Conservation (phyloP, 2,113 vertebrate genomes). For the Azemiops feae region DNA sequence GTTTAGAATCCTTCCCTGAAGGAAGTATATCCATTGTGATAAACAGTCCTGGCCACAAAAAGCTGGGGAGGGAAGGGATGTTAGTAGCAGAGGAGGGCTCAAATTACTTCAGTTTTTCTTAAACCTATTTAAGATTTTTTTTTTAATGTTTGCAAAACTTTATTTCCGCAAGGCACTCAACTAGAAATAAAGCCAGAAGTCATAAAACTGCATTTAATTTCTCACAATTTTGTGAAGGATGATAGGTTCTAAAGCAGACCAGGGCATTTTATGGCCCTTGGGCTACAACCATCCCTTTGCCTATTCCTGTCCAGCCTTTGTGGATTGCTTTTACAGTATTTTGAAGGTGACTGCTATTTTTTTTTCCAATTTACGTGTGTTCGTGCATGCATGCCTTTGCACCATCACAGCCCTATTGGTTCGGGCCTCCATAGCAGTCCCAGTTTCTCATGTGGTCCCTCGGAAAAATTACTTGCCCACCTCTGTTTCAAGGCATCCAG, state of each 20-base stretch:
- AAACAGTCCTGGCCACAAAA: background rate
- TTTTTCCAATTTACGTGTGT: background rate
- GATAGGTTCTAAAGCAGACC: background rate
- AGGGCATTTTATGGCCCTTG: background rate
- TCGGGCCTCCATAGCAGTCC: background rate
- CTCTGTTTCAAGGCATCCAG: background rate
- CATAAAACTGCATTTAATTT: background rate
- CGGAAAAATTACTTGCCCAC: background rate
- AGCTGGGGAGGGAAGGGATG: background rate
- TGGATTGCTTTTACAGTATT: background rate
- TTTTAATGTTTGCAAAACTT: background rate
- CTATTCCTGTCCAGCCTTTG: background rate
- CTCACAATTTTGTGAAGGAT: background rate
- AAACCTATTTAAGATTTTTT: background rate
- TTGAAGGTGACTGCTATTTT: background rate
- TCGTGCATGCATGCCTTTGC: background rate
- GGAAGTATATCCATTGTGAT: background rate
- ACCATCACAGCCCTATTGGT: background rate
- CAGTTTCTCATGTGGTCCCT: background rate
- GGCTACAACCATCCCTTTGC: background rate
- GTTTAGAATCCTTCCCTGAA: background rate
- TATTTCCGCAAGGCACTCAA: background rate
- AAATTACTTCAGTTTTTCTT: background rate
- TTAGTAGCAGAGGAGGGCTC: background rate
- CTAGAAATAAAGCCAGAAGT: background rate